Base-by-base conservation (phyloP, 2,797 vertebrate genomes). In the Sciurus vulgaris region DNA sequence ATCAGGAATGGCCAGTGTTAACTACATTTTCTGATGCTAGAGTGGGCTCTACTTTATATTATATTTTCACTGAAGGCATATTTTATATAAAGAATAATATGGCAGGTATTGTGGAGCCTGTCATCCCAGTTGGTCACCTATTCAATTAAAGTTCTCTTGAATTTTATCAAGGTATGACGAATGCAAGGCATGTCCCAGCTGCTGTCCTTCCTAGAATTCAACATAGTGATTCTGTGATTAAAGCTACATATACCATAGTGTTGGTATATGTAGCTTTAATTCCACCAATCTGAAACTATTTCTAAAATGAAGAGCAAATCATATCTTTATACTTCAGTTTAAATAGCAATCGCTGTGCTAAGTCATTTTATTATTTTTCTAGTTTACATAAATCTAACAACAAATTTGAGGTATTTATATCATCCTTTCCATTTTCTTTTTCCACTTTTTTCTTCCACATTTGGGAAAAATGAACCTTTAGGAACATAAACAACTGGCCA, bases 351-450 rank as follows among this genome's bases (percentile, higher is more conserved):
- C 63, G 33, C 30, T 93, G 13, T 47, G 26, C 22, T 35, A 78
- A 91, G 61, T 41, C 44, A 33, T 49, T 54, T 74, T 51, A 82
- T 22, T 91, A 28, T 92, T 88, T 72, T 69, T 77, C 54, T 87
- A 51, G n/a, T 76, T 92, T 67, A 51, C 72, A n/a, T 94, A 92
- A 88, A 78, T 2, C 15, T 73, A 81, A 79, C 13, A 89, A 74
- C 33, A 89, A 74, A 30, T 38, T 86, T 72, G 38, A 95, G 13
- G 76, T 78, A 84, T 86, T 67, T 51, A 67, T 61, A 33, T 38
- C 47, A 33, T 72, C 38, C 54, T 87, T 59, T 22, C 26, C 47
- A 72, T 70, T 84, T 89, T 82, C 28, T n/a, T 49, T 76, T 74
- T 51, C 17, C 7, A 22, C 18, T 12, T 49, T n/a, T 49, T 15